Conservation (phyloP, 2,888 invertebrate species). For the Diaprepes abbreviatus region DNA sequence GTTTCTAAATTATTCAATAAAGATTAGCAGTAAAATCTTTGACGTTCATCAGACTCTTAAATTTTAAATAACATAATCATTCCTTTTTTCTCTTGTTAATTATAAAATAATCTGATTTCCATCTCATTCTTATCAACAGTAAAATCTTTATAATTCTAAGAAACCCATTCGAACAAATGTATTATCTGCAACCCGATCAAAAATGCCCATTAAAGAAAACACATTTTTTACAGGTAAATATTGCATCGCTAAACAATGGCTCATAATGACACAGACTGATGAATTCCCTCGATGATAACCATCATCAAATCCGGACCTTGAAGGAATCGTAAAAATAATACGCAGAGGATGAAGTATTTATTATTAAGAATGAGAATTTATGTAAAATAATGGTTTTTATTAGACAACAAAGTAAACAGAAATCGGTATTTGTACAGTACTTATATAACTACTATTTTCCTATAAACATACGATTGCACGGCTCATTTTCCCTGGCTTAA, state of each 20-base stretch:
- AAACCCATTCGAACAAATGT: conserved; percentile 1
- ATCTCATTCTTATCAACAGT: conserved; percentile 20
- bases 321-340: conserved; percentile 22
- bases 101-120: no score
- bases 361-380: background rate
- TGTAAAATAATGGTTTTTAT: background rate
- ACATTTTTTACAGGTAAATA: conserved; percentile 57
- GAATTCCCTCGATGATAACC: conserved; percentile 52
- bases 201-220: conserved; percentile 53
- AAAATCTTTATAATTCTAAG: conserved; percentile 13
- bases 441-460: no score
- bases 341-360: conserved; percentile 18
- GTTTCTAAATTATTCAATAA: no score
- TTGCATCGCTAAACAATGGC: conserved; percentile 60
- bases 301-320: conserved; percentile 20
- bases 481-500: no score
- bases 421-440: no score
- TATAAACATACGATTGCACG: no score
- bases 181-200: conserved; percentile 37
- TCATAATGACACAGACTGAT: conserved; percentile 63
- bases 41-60: no score
- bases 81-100: no score
- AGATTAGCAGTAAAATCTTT: no score
- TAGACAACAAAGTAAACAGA: background rate
- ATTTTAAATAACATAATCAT: no score